Conservation (phyloP, 2,888 invertebrate species). For the Listrodromus nycthemerus region DNA sequence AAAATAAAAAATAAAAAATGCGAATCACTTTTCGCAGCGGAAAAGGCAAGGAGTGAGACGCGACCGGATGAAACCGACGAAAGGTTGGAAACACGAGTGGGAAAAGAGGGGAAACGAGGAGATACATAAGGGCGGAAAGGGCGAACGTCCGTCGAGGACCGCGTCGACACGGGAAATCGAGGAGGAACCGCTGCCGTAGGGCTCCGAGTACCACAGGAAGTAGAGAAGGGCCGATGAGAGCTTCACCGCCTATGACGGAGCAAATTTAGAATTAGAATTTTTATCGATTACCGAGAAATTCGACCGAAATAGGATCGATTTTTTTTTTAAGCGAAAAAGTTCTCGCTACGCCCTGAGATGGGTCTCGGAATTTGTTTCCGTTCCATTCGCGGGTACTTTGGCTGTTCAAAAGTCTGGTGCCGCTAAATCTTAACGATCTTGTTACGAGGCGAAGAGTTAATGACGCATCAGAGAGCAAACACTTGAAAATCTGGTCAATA, state of each 20-base stretch:
- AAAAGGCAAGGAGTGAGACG: conserved; percentile 42
- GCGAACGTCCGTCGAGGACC: conserved; percentile 57
- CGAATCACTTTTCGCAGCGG: conserved; percentile 78
- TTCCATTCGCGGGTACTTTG: neutral
- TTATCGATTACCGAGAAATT: neutral
- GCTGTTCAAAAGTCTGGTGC: neutral
- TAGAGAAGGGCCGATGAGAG: conserved; percentile 36
- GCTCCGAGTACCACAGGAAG: conserved; percentile 33
- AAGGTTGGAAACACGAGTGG: conserved; percentile 48
- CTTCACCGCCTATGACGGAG: conserved; percentile 32
- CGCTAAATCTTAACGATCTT: neutral
- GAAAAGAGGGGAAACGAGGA: conserved; percentile 55
- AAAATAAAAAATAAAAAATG: too few species aligned
- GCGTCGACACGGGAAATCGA: conserved; percentile 46
- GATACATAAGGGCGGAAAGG: conserved; percentile 52
- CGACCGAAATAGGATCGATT: too few species aligned
- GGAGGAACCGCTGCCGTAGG: conserved; percentile 47
- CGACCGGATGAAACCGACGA: conserved; percentile 34
- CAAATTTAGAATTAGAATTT: conserved; percentile 14
- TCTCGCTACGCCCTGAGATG: too few species aligned
- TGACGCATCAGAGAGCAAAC: conserved; percentile 1
- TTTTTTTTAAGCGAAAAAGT: too few species aligned
- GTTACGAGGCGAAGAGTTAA: neutral
- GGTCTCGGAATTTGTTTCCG: neutral
- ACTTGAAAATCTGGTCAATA: conserved; percentile 14